A percentile compares a stretch with the other conserved stretches of the same genome.
phyloP scores from a whole-genome alignment of 2,888 invertebrate species.

The Drosophila incognita region DNA sequence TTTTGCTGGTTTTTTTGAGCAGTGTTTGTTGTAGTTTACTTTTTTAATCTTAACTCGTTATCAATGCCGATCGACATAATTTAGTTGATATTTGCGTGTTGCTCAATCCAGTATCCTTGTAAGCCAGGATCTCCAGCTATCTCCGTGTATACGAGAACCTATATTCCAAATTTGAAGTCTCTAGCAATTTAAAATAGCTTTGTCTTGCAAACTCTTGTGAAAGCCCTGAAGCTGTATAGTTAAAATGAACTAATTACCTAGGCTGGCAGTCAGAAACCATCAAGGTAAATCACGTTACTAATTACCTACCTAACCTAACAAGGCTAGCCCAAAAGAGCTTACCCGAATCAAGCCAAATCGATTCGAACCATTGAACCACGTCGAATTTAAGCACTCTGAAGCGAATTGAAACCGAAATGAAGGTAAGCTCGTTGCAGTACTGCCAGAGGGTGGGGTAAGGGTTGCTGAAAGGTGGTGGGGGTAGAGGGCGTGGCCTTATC shows the following conservation, averaged over 20 bases:
- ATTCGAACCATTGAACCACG: background rate
- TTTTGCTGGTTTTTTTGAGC: too few relatives aligned
- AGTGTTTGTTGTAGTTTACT: background rate
- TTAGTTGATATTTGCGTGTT: background rate
- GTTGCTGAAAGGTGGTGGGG: background rate
- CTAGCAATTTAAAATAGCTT: background rate
- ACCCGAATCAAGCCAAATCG: background rate
- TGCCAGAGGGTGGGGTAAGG: background rate
- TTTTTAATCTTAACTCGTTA: background rate
- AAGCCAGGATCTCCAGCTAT: background rate
- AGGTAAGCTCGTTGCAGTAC: conserved; percentile 2
- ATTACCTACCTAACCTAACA: background rate
- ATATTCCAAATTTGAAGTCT: too few relatives aligned
- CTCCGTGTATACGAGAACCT: background rate
- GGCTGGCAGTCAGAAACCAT: conserved; percentile 18
- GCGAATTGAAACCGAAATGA: background rate
- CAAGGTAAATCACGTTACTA: conserved; percentile 29
- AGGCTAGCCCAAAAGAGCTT: background rate
- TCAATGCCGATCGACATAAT: background rate
- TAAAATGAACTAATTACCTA: conserved; percentile 9
- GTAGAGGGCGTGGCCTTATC: conserved; percentile 53
- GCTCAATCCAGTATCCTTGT: background rate
- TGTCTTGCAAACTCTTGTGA: background rate
- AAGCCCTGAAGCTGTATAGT: conserved; percentile 20
- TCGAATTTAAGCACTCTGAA: background rate